These are phyloP conservation scores for Phocides pigmalion DNA, from an alignment of 1,140 invertebrate species.

Conservation along the genomic window DNA sequence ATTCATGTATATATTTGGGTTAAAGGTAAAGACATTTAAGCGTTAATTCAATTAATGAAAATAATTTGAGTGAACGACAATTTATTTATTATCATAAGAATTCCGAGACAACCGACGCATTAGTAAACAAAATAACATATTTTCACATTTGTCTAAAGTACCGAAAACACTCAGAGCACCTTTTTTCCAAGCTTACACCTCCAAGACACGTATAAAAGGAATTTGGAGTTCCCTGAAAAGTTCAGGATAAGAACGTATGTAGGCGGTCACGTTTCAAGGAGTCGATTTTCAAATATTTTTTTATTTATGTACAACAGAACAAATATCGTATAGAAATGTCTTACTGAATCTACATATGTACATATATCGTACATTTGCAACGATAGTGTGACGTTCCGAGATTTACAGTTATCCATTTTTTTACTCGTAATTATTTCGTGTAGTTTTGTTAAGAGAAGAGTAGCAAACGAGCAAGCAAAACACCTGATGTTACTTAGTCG, in stretches of 20 bases:
- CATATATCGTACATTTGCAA: no score
- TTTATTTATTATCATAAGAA: no score
- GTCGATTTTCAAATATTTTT: not conserved
- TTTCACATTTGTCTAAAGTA: constrained; percentile 9
- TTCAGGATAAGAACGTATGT: not conserved
- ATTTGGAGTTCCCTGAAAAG: constrained; percentile 18
- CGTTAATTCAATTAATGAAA: no score
- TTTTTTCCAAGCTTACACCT: constrained; percentile 9
- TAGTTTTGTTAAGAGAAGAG: no score
- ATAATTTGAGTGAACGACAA: not conserved
- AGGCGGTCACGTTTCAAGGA: not conserved
- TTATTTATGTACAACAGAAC: not conserved
- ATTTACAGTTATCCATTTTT: no score
- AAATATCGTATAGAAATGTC: not conserved
- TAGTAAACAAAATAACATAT: constrained; percentile 15
- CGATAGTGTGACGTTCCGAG: no score
- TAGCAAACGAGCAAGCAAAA: no score
- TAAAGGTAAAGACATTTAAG: no score
- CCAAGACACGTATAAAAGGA: constrained; percentile 18
- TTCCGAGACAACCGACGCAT: not conserved
- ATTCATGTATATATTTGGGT: no score
- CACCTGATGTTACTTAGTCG: no score
- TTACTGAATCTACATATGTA: no score
- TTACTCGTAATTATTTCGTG: no score
- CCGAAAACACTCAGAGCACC: constrained; percentile 14